These are phyloP conservation scores for Tridacna gigas DNA, from an alignment of 2,888 invertebrate genomes.

Conservation along the genomic window DNA sequence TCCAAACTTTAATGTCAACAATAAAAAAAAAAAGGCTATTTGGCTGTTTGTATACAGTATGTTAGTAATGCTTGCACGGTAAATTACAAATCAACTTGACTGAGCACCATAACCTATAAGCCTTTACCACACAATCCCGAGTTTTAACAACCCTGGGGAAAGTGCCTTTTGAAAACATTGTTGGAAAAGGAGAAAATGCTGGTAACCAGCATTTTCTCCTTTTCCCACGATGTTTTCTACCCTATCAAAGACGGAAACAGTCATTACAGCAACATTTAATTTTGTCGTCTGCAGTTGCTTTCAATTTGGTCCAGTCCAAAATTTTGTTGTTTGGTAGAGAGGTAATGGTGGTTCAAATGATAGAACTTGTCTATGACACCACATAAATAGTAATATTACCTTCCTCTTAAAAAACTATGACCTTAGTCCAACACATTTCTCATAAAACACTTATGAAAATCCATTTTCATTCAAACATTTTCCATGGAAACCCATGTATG, in stretches of 20 bases:
- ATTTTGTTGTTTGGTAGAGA: neutral
- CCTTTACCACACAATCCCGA: neutral
- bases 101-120: neutral
- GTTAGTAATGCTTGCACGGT: too few species aligned
- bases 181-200: constrained; percentile 7
- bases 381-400: neutral
- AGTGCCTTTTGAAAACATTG: neutral
- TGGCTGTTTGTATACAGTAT: too few species aligned
- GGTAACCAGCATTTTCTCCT: neutral
- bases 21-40: too few species aligned
- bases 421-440: too few species aligned
- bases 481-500: too few species aligned
- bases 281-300: neutral
- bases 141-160: neutral
- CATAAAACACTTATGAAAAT: too few species aligned
- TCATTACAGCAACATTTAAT: too few species aligned
- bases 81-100: too few species aligned
- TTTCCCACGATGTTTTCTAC: constrained; percentile 1
- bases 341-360: neutral
- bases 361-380: neutral
- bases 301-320: neutral
- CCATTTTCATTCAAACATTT: too few species aligned
- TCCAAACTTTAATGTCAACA: too few species aligned
- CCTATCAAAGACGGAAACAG: too few species aligned
- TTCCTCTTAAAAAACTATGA: neutral